These are phyloP conservation scores for Gandaritis pyraliata DNA, from an alignment of 2,888 invertebrate genomes.

Conservation along the genomic window DNA sequence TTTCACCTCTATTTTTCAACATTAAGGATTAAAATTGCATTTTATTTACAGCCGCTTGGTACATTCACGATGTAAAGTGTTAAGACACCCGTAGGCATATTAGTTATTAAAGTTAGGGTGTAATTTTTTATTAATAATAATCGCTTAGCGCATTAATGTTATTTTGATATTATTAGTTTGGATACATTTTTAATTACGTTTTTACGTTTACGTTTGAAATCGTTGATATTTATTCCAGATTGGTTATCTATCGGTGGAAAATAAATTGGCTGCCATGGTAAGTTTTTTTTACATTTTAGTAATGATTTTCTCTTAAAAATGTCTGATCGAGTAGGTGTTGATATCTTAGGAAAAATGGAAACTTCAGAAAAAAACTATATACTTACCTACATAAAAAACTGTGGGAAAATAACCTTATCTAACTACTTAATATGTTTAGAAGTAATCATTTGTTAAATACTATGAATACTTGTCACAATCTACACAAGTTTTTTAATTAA, in stretches of 20 bases:
- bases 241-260: neutral
- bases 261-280: conserved; percentile 5
- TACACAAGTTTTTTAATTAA: conserved; percentile 1
- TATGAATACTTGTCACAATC: conserved; percentile 2
- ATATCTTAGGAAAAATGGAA: too few species aligned
- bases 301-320: too few species aligned
- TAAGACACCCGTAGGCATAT: conserved; percentile 61
- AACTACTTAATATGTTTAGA: too few species aligned
- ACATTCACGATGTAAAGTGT: conserved; percentile 29
- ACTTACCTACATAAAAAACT: too few species aligned
- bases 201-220: too few species aligned
- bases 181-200: too few species aligned
- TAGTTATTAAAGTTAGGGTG: conserved; percentile 71
- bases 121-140: conserved; percentile 77
- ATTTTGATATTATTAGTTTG: conserved; percentile 60
- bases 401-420: too few species aligned
- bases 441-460: too few species aligned
- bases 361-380: too few species aligned
- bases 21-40: conserved; percentile 18
- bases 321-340: too few species aligned
- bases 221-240: conserved; percentile 21
- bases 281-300: neutral
- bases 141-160: conserved; percentile 66
- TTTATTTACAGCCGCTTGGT: conserved; percentile 9
- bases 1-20: conserved; percentile 15